Conservation (phyloP, 2,888 invertebrate species). For the Ichneumon xanthorius region DNA sequence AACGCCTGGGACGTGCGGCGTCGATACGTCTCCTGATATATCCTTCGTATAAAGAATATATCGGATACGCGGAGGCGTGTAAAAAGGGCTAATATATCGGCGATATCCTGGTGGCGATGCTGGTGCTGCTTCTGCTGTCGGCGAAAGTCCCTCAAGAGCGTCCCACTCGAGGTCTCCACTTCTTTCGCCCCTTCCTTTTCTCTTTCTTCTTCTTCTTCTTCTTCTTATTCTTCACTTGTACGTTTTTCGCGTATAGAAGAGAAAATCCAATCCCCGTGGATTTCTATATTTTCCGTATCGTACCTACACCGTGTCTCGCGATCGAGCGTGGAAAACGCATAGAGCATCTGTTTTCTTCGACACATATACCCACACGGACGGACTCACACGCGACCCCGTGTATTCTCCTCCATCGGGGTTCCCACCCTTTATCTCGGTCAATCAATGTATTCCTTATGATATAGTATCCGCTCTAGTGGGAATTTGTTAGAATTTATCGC, state of each 20-base stretch:
- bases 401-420: slow-evolving; percentile 26
- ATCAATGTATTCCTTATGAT: slow-evolving; percentile 63
- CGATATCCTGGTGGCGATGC: slow-evolving; percentile 56
- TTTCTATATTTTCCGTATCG: slow-evolving; percentile 53
- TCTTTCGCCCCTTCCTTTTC: not conserved
- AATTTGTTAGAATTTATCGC: slow-evolving; percentile 58
- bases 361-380: not conserved
- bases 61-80: slow-evolving; percentile 50
- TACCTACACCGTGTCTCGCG: slow-evolving; percentile 22
- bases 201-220: slow-evolving; percentile 2
- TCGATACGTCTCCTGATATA: slow-evolving; percentile 66
- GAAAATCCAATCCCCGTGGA: slow-evolving; percentile 41
- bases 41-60: slow-evolving; percentile 59
- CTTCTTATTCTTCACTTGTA: slow-evolving; percentile 22
- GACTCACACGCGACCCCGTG: not conserved
- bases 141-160: slow-evolving; percentile 64
- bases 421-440: slow-evolving; percentile 50
- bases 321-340: slow-evolving; percentile 49
- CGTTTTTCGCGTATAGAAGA: slow-evolving; percentile 20
- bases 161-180: slow-evolving; percentile 51
- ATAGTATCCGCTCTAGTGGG: slow-evolving; percentile 31
- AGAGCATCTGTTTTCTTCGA: slow-evolving; percentile 45
- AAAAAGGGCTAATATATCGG: slow-evolving; percentile 66
- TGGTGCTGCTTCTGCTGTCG: slow-evolving; percentile 39
- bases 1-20: slow-evolving; percentile 64